Conservation (phyloP, 2,888 invertebrate species). For the Cremastinae sp. region DNA sequence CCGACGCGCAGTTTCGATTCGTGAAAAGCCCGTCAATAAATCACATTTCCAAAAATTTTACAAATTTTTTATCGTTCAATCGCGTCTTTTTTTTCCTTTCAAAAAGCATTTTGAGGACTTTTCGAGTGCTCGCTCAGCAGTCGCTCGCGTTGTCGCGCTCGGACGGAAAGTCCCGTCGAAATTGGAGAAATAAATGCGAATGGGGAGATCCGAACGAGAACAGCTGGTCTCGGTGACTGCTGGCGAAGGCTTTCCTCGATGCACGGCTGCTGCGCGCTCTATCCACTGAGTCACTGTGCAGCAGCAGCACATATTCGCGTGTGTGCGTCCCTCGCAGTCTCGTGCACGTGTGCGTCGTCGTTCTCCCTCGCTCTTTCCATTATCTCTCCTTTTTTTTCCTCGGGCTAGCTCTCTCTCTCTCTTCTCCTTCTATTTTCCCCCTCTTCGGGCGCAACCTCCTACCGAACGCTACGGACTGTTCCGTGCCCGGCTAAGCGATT, state of each 20-base stretch:
- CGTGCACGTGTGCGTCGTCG: background rate
- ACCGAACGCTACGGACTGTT: slow-evolving; percentile 2
- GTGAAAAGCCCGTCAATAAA: background rate
- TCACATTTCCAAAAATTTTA: too few relatives aligned
- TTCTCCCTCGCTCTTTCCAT: slow-evolving; percentile 16
- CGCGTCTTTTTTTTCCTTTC: too few relatives aligned
- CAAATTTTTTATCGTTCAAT: too few relatives aligned
- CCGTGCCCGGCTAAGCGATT: slow-evolving; percentile 33
- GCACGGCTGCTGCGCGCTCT: slow-evolving; percentile 71
- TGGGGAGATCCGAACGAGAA: slow-evolving; percentile 68
- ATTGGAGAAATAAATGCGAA: slow-evolving; percentile 71
- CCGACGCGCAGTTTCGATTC: slow-evolving; percentile 1
- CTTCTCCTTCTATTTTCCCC: slow-evolving; percentile 23
- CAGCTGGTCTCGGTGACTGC: slow-evolving; percentile 71
- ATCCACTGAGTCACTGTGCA: slow-evolving; percentile 74
- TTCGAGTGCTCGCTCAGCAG: too few relatives aligned
- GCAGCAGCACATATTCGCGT: slow-evolving; percentile 47
- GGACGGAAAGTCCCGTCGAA: slow-evolving; percentile 1
- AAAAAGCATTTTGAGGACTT: too few relatives aligned
- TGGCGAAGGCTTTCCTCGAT: slow-evolving; percentile 30
- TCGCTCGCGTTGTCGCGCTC: too few relatives aligned
- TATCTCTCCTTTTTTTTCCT: slow-evolving; percentile 16
- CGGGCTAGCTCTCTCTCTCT: slow-evolving; percentile 21
- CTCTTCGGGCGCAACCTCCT: slow-evolving; percentile 16
- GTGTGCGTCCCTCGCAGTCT: slow-evolving; percentile 33